phyloP scores from a whole-genome alignment of 1,140 invertebrate genomes.

The Holcopasites calliopsidis region DNA sequence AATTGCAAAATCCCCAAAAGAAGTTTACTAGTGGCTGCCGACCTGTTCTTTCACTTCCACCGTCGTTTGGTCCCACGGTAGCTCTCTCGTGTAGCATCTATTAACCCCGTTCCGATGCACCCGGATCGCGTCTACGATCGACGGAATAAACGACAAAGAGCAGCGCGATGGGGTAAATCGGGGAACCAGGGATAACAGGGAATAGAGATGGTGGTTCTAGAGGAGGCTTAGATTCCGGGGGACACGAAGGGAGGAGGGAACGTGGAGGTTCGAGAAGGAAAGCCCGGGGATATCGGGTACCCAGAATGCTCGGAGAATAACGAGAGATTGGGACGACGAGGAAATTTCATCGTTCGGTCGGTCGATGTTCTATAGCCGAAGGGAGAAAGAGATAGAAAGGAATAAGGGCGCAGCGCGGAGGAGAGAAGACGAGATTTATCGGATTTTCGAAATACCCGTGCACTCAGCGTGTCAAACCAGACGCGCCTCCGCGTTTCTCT shows the following conservation, averaged over 20 bases:
- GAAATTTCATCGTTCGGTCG: slow-evolving; percentile 63
- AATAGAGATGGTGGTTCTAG: no score
- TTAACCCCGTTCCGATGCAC: slow-evolving; percentile 16
- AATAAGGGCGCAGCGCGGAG: not conserved
- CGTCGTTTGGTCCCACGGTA: not conserved
- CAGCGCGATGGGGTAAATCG: slow-evolving; percentile 23
- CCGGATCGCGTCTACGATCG: slow-evolving; percentile 3
- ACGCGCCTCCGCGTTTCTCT: slow-evolving; percentile 59
- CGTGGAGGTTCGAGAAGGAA: slow-evolving; percentile 45
- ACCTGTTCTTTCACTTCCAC: no score
- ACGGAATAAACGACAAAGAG: slow-evolving; percentile 26
- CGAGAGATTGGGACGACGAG: slow-evolving; percentile 60
- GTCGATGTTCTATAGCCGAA: slow-evolving; percentile 54
- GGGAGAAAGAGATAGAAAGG: slow-evolving; percentile 19
- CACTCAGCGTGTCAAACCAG: slow-evolving; percentile 62
- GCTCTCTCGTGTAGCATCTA: slow-evolving; percentile 9
- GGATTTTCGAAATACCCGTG: slow-evolving; percentile 69
- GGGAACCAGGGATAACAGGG: not conserved
- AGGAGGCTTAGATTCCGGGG: slow-evolving; percentile 6
- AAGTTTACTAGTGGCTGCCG: no score
- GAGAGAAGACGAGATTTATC: slow-evolving; percentile 62
- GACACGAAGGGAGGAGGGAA: not conserved
- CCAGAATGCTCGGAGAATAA: slow-evolving; percentile 59
- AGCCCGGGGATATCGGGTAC: slow-evolving; percentile 57
- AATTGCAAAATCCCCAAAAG: no score